Conservation (phyloP, 2,797 vertebrate species). For the Typhlichthys subterraneus region DNA sequence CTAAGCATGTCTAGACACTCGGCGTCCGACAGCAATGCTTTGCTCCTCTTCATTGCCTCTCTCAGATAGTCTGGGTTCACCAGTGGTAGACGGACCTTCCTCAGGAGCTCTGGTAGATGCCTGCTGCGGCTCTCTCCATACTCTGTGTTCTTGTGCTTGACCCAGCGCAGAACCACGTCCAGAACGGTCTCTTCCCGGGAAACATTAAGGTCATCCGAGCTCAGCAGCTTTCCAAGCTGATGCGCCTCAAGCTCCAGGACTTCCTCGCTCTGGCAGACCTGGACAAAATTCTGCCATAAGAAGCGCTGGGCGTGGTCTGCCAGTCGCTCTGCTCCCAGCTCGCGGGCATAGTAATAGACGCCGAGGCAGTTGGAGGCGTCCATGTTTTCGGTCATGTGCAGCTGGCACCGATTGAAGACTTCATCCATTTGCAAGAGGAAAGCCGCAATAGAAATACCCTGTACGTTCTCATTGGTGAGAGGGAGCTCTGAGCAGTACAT, state of each 20-base stretch:
- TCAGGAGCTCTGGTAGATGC: conserved; percentile 88
- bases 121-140: conserved; percentile 70
- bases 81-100: conserved; percentile 88
- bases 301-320: conserved; percentile 85
- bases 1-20: conserved; percentile 88
- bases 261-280: conserved; percentile 92
- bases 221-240: conserved; percentile 86
- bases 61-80: conserved; percentile 85
- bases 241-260: conserved; percentile 89
- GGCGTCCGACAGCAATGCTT: conserved; percentile 83
- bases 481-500: conserved; percentile 89
- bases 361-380: conserved; percentile 95
- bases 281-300: conserved; percentile 88
- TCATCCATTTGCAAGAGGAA: conserved; percentile 97
- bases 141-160: conserved; percentile 70
- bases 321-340: conserved; percentile 92
- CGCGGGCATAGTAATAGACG: conserved; percentile 91
- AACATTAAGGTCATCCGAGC: conserved; percentile 93
- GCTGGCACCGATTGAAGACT: conserved; percentile 85
- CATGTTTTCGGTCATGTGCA: conserved; percentile 94
- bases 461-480: conserved; percentile 86
- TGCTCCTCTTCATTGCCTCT: conserved; percentile 87
- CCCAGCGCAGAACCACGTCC: conserved; percentile 92
- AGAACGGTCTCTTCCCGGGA: conserved; percentile 92
- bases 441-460: conserved; percentile 88